Conservation (phyloP, 2,797 vertebrate species). For the Borostomias antarcticus region DNA sequence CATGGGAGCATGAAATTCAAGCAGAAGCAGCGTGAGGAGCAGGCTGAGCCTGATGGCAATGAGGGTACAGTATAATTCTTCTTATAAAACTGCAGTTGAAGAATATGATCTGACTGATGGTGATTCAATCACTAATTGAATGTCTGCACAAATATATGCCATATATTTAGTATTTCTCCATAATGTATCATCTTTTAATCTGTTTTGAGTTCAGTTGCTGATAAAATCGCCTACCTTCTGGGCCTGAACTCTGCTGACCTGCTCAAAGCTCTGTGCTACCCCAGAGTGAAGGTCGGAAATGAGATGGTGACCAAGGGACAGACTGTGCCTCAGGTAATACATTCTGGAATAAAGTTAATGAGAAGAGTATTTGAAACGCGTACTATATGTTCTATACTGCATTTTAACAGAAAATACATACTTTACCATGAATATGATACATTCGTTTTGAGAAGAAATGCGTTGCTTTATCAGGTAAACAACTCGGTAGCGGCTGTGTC, state of each 20-base stretch:
- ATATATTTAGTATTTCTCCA: too few relatives aligned
- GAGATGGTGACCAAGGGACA: slow-evolving; percentile 84
- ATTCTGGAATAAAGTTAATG: too few relatives aligned
- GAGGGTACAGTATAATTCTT: slow-evolving; percentile 72
- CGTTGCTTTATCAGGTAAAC: slow-evolving; percentile 38
- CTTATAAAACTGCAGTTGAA: not conserved
- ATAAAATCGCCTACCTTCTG: slow-evolving; percentile 70
- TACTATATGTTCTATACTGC: too few relatives aligned
- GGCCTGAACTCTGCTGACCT: slow-evolving; percentile 74
- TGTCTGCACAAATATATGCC: too few relatives aligned
- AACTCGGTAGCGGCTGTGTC: slow-evolving; percentile 40
- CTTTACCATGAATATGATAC: not conserved
- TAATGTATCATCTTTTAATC: too few relatives aligned
- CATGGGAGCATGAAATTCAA: slow-evolving; percentile 88
- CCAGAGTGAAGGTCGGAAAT: slow-evolving; percentile 84
- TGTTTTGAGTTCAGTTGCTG: slow-evolving; percentile 50
- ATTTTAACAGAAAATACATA: not conserved
- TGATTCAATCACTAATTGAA: not conserved
- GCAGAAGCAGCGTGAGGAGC: too few relatives aligned
- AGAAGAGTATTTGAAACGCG: too few relatives aligned
- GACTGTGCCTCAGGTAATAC: slow-evolving; percentile 81
- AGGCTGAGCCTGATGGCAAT: slow-evolving; percentile 86
- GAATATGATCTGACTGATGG: not conserved
- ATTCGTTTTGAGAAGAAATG: not conserved
- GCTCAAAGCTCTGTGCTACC: slow-evolving; percentile 79